A percentile compares a stretch with the other conserved stretches of the same genome.
phyloP scores from a whole-genome alignment of 1,140 invertebrate species.

The Mycetomoellerius zeteki region DNA sequence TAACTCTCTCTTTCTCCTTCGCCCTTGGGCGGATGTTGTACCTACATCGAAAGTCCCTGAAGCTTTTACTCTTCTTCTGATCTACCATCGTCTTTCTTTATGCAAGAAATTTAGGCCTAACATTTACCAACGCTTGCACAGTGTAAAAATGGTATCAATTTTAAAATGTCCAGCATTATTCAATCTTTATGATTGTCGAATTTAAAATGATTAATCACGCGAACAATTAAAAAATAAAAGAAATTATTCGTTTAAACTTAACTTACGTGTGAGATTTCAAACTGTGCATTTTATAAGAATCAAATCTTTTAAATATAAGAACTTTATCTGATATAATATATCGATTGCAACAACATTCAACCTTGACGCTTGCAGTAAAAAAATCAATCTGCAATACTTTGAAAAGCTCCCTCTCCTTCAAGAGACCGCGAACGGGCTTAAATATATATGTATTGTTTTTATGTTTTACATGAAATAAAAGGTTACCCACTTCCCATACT shows the following conservation, averaged over 20 bases:
- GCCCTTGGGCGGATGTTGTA: conserved; percentile 71
- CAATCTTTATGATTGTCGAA: neutral
- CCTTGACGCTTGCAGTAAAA: no score
- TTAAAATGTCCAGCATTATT: neutral
- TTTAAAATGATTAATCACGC: conserved; percentile 2
- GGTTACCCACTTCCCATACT: no score
- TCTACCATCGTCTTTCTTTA: neutral
- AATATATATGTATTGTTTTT: no score
- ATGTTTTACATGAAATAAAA: no score
- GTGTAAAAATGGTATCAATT: neutral
- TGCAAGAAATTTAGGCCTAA: conserved; percentile 43
- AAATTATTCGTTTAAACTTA: neutral
- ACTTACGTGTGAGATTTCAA: neutral
- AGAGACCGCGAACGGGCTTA: no score
- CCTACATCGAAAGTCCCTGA: conserved; percentile 56
- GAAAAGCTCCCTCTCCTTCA: no score
- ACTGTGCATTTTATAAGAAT: neutral
- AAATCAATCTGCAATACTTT: no score
- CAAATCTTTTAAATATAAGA: neutral
- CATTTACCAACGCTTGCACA: neutral
- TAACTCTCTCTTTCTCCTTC: conserved; percentile 73
- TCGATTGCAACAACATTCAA: no score
- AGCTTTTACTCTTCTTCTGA: conserved; percentile 52
- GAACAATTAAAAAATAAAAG: neutral
- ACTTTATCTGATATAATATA: neutral